phyloP scores from a whole-genome alignment of 2,797 vertebrate genomes.

The Thamnophis elegans region DNA sequence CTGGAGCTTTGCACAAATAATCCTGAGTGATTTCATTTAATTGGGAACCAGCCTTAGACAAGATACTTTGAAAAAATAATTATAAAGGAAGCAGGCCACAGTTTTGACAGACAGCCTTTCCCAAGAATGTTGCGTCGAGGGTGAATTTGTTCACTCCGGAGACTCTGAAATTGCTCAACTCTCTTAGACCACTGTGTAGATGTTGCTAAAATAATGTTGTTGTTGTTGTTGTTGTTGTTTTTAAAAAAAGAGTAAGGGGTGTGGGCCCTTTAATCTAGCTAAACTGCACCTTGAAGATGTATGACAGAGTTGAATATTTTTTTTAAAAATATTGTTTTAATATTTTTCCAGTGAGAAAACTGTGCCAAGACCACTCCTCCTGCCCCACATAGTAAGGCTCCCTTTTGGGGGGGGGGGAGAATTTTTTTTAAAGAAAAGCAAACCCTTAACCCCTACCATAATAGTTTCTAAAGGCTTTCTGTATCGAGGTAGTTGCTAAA shows the following conservation, averaged over 20 bases:
- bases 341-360: constrained; percentile 61
- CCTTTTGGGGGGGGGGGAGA: not conserved
- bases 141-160: constrained; percentile 5
- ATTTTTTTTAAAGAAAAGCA: not conserved
- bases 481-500: constrained; percentile 81
- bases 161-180: constrained; percentile 41
- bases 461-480: constrained; percentile 75
- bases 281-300: constrained; percentile 64
- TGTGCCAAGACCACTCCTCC: constrained; percentile 69
- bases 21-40: constrained; percentile 50
- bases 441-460: not conserved
- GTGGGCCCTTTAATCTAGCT: constrained; percentile 25
- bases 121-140: constrained; percentile 42
- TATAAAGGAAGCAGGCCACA: constrained; percentile 50
- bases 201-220: constrained; percentile 44
- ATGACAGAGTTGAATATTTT: constrained; percentile 52
- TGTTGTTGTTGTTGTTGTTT: not conserved
- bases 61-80: constrained; percentile 34
- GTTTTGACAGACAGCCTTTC: constrained; percentile 55
- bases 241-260: constrained; percentile 30
- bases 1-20: constrained; percentile 67
- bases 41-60: constrained; percentile 51
- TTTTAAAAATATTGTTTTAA: not conserved
- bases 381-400: not conserved
- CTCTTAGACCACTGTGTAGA: constrained; percentile 64